Percentiles rank a stretch among this genome's conserved stretches.
Conservation (phyloP, 2,797 vertebrate species). For the Xerus rutilus region DNA sequence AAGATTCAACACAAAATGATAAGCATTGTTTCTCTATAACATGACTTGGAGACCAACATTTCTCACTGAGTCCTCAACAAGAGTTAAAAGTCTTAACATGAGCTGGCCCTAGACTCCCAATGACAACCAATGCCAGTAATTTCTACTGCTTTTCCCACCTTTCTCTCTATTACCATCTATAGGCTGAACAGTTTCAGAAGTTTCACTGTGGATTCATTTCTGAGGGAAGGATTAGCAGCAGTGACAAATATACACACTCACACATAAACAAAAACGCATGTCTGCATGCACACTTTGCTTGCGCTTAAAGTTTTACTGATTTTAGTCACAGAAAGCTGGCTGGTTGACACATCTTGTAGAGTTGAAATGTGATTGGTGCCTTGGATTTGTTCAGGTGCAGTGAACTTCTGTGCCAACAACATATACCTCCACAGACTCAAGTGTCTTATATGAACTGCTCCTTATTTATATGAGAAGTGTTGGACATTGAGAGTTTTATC, state of each 20-base stretch:
- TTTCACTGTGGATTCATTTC: not conserved
- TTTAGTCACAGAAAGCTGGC: not conserved
- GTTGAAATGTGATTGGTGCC: not conserved
- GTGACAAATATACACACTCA: not conserved
- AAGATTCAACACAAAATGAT: not conserved
- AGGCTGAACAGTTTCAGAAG: not conserved
- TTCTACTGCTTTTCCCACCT: accelerated
- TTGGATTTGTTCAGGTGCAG: not conserved
- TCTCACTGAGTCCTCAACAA: not conserved
- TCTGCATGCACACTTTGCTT: no score
- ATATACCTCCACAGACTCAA: not conserved
- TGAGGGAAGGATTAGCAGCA: not conserved
- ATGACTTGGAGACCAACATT: not conserved
- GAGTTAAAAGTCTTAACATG: not conserved
- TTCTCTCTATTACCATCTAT: not conserved
- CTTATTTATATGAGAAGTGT: not conserved
- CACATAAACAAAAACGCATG: not conserved
- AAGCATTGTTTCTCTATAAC: not conserved
- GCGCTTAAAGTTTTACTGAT: not conserved
- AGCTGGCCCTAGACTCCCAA: not conserved
- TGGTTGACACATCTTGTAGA: not conserved
- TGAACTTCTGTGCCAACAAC: not conserved
- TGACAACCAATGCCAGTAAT: not conserved
- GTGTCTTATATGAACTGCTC: not conserved
- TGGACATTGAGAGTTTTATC: not conserved